These are phyloP conservation scores for Diceros bicornis DNA, from an alignment of 2,797 vertebrate species.

Conservation along the genomic window DNA sequence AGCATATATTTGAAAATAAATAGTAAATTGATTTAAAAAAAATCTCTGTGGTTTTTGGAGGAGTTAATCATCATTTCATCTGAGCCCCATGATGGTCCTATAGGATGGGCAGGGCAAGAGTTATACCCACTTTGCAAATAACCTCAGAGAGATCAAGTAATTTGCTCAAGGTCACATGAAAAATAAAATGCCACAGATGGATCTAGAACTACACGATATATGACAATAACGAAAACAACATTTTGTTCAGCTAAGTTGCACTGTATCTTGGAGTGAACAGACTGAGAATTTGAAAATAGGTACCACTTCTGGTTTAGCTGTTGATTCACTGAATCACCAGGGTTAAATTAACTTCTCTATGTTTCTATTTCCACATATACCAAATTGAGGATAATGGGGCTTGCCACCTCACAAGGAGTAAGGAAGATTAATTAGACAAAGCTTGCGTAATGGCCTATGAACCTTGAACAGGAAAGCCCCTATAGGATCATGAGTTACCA, in stretches of 20 bases:
- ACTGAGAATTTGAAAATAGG: background rate
- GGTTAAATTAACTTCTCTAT: conserved; percentile 37
- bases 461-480: background rate
- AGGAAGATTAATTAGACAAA: conserved; percentile 68
- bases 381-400: conserved; percentile 75
- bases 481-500: background rate
- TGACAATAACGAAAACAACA: background rate
- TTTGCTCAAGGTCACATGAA: background rate
- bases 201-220: background rate
- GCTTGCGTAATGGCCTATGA: conserved; percentile 56
- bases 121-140: background rate
- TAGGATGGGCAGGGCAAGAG: background rate
- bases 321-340: conserved; percentile 15
- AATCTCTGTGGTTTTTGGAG: background rate
- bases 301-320: conserved; percentile 40
- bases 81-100: background rate
- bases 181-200: background rate
- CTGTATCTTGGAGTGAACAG: background rate
- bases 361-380: conserved; percentile 73
- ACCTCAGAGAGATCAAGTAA: background rate
- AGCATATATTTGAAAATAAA: conserved; percentile 31
- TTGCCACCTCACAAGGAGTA: background rate
- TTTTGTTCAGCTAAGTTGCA: conserved; percentile 3
- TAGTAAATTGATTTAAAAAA: background rate
- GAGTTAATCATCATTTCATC: background rate